Percentiles rank a stretch among this genome's conserved stretches.
These are phyloP conservation scores for Drosophila kohkoa DNA, from an alignment of 1,140 invertebrate genomes.

Conservation along the genomic window DNA sequence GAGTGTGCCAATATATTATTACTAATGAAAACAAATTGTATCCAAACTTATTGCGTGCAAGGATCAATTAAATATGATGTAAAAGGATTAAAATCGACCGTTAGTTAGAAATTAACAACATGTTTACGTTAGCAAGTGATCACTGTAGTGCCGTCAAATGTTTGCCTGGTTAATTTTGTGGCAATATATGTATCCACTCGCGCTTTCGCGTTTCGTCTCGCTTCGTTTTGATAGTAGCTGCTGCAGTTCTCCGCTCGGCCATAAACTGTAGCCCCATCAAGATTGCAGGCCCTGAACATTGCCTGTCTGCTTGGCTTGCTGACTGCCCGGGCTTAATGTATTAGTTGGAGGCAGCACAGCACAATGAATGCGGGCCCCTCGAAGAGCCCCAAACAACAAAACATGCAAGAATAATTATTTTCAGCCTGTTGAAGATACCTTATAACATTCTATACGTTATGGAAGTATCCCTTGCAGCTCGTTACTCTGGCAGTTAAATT, in stretches of 20 bases:
- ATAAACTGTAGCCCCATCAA: slow-evolving; percentile 32
- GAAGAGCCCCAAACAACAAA: slow-evolving; percentile 13
- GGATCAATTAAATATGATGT: too few relatives aligned
- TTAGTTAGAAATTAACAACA: too few relatives aligned
- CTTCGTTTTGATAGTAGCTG: slow-evolving; percentile 10
- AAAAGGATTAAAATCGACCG: too few relatives aligned
- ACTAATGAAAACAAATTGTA: too few relatives aligned
- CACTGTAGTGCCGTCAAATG: slow-evolving; percentile 13
- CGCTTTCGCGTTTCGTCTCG: slow-evolving; percentile 1
- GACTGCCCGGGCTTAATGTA: slow-evolving; percentile 7
- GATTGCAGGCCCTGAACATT: slow-evolving; percentile 12
- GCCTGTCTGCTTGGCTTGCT: neutral
- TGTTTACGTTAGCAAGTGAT: neutral
- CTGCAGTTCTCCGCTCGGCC: slow-evolving; percentile 7
- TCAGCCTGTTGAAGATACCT: slow-evolving; percentile 20
- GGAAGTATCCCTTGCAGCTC: neutral
- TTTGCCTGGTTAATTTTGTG: slow-evolving; percentile 18
- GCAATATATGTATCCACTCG: slow-evolving; percentile 26
- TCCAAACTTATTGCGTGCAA: too few relatives aligned
- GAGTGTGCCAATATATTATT: too few relatives aligned
- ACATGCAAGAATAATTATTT: slow-evolving; percentile 22
- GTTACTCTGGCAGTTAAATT: slow-evolving; percentile 8
- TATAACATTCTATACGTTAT: neutral
- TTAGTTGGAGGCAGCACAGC: slow-evolving; percentile 10
- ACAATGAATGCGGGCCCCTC: slow-evolving; percentile 24